Percentiles rank a stretch among this genome's conserved stretches.
Conservation (phyloP, 1,140 invertebrate genomes). For the Antheraea pernyi region DNA sequence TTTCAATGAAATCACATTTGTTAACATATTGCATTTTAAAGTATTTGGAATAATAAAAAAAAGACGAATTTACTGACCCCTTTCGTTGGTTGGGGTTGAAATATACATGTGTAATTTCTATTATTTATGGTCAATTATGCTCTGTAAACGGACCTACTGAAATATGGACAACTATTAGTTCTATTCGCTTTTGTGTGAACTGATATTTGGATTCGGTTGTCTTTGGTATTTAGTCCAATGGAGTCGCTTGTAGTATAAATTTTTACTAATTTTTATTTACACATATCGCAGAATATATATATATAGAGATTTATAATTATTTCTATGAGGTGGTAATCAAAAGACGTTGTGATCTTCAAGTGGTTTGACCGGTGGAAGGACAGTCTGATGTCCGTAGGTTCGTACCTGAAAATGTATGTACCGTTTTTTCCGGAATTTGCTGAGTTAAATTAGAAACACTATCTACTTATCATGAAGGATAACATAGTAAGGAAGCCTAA, state of each 20-base stretch:
- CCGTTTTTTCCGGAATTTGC: too few relatives aligned
- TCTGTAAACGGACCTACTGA: slow-evolving; percentile 44
- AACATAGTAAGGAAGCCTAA: too few relatives aligned
- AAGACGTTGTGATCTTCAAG: too few relatives aligned
- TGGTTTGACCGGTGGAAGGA: too few relatives aligned
- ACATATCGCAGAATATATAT: too few relatives aligned
- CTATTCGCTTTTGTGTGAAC: slow-evolving; percentile 41
- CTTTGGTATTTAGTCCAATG: slow-evolving; percentile 27
- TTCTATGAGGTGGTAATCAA: neutral
- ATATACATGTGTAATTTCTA: slow-evolving; percentile 60
- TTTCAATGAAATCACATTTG: neutral
- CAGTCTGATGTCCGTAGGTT: too few relatives aligned
- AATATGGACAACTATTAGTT: slow-evolving; percentile 42
- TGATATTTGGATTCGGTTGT: slow-evolving; percentile 56
- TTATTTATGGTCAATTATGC: slow-evolving; percentile 77
- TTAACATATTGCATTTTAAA: slow-evolving; percentile 7
- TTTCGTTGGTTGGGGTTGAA: slow-evolving; percentile 5
- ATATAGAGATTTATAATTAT: too few relatives aligned
- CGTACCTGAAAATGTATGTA: too few relatives aligned
- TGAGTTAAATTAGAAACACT: too few relatives aligned
- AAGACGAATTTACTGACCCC: neutral
- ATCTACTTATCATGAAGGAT: too few relatives aligned
- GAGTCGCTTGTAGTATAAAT: slow-evolving; percentile 25
- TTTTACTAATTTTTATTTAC: neutral
- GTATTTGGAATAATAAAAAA: neutral